Evolutionary conservation across 2,888 invertebrate genomes (phyloP).

Genomic region (Phalangium opilio): DNA sequence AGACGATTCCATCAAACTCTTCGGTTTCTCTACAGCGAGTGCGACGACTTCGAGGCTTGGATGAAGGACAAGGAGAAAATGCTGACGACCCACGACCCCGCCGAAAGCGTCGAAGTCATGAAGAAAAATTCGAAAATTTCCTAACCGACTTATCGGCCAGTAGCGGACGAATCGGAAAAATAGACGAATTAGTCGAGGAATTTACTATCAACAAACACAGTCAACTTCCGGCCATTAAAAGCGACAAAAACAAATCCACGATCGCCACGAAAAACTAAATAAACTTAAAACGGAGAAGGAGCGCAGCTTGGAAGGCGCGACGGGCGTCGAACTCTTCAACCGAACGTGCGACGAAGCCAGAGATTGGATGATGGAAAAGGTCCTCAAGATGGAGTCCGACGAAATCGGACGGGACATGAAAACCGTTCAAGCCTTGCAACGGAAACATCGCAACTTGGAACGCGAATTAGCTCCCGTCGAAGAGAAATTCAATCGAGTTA

Average conservation of each 20-base stretch:
- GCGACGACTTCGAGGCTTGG: conserved; percentile 96
- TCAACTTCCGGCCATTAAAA: conserved; percentile 60
- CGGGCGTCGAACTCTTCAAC: conserved; percentile 84
- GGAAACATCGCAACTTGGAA: conserved; percentile 74
- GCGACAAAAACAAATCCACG: conserved; percentile 66
- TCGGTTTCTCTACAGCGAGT: conserved; percentile 87
- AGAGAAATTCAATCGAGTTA: conserved; percentile 75
- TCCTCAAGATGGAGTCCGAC: conserved; percentile 58
- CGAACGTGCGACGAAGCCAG: conserved; percentile 90
- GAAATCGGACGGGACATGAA: conserved; percentile 63
- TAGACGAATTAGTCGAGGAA: conserved; percentile 71
- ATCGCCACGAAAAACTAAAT: conserved; percentile 50
- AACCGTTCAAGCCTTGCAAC: conserved; percentile 77
- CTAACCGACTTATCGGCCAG: conserved; percentile 89
- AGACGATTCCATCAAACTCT: conserved; percentile 80
- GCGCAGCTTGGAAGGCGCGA: conserved; percentile 76
- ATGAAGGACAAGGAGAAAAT: conserved; percentile 86
- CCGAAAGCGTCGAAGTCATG: conserved; percentile 78
- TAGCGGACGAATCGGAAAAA: conserved; percentile 72
- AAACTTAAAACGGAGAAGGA: conserved; percentile 75
- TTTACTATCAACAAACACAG: conserved; percentile 71
- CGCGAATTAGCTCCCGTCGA: conserved; percentile 84
- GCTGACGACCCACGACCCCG: conserved; percentile 61
- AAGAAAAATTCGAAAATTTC: conserved; percentile 94
- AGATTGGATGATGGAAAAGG: conserved; percentile 96